phyloP scores from a whole-genome alignment of 2,888 invertebrate genomes.

The Portevinia maculata region DNA sequence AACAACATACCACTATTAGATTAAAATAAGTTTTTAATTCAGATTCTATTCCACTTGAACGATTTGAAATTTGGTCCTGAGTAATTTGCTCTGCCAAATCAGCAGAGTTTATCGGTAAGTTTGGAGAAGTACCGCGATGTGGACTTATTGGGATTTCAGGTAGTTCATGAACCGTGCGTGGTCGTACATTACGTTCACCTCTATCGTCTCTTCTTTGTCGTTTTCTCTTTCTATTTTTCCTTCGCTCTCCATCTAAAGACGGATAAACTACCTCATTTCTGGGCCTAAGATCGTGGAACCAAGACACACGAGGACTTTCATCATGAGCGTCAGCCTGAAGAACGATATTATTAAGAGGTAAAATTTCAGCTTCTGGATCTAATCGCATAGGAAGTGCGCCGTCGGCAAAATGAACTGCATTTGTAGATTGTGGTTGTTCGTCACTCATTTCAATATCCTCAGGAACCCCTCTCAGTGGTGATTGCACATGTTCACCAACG shows the following conservation, averaged over 20 bases:
- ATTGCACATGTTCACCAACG: too few species aligned
- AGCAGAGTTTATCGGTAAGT: conserved; percentile 4
- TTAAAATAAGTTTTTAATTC: conserved; percentile 23
- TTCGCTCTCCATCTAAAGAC: not conserved
- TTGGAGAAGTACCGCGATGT: not conserved
- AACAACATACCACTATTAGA: conserved; percentile 39
- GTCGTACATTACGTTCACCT: not conserved
- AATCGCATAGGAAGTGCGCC: not conserved
- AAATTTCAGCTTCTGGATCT: not conserved
- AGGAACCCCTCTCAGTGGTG: conserved; percentile 1
- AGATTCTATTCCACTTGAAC: not conserved
- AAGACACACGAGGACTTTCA: not conserved
- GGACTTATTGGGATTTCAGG: conserved; percentile 17
- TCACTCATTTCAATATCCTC: not conserved
- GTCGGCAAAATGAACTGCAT: not conserved
- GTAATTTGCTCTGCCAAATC: conserved; percentile 25
- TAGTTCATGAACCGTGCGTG: not conserved
- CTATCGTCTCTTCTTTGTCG: not conserved
- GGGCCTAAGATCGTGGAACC: conserved; percentile 56
- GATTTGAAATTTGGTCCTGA: not conserved
- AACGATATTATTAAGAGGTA: not conserved
- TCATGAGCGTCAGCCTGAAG: too few species aligned
- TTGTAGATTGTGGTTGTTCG: not conserved
- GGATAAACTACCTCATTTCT: conserved; percentile 40
- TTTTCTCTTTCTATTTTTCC: conserved; percentile 16